Percentiles rank a stretch among this genome's conserved stretches.
These are phyloP conservation scores for Porites evermanni DNA, from an alignment of 92 coral and sea anemone genomes.

Conservation along the genomic window DNA sequence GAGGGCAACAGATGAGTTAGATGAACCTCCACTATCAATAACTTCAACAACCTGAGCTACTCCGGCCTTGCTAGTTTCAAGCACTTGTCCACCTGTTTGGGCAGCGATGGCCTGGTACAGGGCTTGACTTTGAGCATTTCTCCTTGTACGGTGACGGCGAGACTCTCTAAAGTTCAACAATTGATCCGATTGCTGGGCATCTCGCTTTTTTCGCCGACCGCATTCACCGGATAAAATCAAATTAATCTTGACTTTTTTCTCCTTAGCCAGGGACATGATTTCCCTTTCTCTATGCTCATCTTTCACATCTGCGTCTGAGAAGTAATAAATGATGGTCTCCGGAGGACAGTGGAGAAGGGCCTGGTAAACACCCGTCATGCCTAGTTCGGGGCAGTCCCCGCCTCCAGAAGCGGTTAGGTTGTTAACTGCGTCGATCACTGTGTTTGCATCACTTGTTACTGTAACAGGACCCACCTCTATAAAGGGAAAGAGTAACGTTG, in stretches of 20 bases:
- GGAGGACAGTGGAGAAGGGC: slow-evolving; percentile 67
- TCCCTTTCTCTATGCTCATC: slow-evolving; percentile 40
- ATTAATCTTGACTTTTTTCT: slow-evolving; percentile 36
- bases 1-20: slow-evolving; percentile 34
- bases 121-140: slow-evolving; percentile 35
- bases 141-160: slow-evolving; percentile 8
- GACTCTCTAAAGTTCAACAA: not conserved
- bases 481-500: not conserved
- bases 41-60: slow-evolving; percentile 44
- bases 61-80: slow-evolving; percentile 40
- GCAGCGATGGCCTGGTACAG: slow-evolving; percentile 65
- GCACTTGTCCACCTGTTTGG: slow-evolving; percentile 71
- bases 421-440: slow-evolving; percentile 58
- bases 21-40: slow-evolving; percentile 36
- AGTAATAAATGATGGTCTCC: slow-evolving; percentile 38
- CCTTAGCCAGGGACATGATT: slow-evolving; percentile 53
- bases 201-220: slow-evolving; percentile 28
- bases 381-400: slow-evolving; percentile 77
- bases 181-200: not conserved
- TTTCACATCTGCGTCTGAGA: slow-evolving; percentile 68
- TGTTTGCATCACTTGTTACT: slow-evolving; percentile 51
- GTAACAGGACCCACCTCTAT: slow-evolving; percentile 71
- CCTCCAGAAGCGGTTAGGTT: slow-evolving; percentile 55
- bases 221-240: slow-evolving; percentile 54
- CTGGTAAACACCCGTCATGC: slow-evolving; percentile 68